These are phyloP conservation scores for Globicephala melas DNA, from an alignment of 2,113 vertebrate species.

Conservation along the genomic window DNA sequence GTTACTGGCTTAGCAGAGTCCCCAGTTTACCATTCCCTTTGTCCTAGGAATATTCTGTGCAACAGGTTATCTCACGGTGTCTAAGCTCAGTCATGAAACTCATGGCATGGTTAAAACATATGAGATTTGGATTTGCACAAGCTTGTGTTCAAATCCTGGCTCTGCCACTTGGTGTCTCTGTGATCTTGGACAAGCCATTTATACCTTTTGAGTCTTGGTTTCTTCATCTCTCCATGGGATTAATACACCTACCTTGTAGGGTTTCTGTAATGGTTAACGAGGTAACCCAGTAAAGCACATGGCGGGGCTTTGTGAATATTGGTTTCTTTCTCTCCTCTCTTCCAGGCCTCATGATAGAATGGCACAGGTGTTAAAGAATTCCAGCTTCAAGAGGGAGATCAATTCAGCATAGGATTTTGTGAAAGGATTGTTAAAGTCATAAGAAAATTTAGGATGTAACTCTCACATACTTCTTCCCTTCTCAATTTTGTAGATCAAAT, in stretches of 20 bases:
- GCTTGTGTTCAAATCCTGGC: neutral
- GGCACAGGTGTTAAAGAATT: neutral
- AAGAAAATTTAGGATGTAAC: slow-evolving; percentile 26
- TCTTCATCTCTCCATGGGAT: neutral
- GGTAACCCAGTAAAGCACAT: neutral
- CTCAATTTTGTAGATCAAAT: slow-evolving; percentile 90
- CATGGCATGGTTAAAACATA: neutral
- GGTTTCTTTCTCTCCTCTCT: neutral
- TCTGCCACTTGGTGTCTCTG: neutral
- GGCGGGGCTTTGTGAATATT: neutral
- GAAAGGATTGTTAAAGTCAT: slow-evolving; percentile 15
- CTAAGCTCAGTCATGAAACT: neutral
- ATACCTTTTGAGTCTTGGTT: neutral
- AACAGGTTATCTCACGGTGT: neutral
- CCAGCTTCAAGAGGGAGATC: neutral
- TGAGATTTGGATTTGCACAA: neutral
- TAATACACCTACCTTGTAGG: neutral
- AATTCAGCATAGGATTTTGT: neutral
- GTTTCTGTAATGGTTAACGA: neutral
- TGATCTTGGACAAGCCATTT: neutral
- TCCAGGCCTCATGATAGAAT: neutral
- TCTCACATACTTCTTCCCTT: slow-evolving; percentile 40
- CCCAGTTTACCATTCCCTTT: neutral
- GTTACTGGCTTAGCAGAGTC: neutral
- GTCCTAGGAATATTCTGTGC: neutral